Conservation (phyloP, 2,797 vertebrate genomes). For the Syncerus caffer region DNA sequence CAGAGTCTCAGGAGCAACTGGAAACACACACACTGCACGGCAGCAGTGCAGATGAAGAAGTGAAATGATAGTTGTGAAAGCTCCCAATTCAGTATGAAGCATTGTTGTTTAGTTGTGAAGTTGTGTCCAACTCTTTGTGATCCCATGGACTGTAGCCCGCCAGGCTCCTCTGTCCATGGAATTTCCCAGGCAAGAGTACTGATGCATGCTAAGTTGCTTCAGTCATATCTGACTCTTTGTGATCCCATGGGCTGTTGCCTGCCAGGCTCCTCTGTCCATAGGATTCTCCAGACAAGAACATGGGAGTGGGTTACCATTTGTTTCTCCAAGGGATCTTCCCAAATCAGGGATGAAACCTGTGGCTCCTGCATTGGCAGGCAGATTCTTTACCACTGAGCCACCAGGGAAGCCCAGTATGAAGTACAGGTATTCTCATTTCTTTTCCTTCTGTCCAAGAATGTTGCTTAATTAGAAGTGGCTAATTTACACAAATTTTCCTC, state of each 20-base stretch:
- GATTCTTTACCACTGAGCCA: neutral
- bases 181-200: neutral
- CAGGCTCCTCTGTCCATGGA: neutral
- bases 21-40: neutral
- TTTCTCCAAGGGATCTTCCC: neutral
- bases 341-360: neutral
- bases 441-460: neutral
- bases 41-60: fast-evolving
- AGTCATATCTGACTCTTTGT: neutral
- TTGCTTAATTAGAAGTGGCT: neutral
- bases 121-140: neutral
- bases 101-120: neutral
- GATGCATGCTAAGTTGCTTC: neutral
- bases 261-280: neutral
- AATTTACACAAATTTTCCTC: neutral
- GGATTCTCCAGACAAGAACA: neutral
- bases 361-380: neutral
- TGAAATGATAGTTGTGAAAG: neutral
- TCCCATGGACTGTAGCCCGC: neutral
- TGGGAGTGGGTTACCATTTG: neutral
- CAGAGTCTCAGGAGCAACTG: neutral
- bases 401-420: neutral
- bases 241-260: neutral
- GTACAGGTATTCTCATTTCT: neutral
- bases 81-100: neutral